Base-by-base conservation (phyloP, 2,888 invertebrate species). In the Caenorhabditis sp. region DNA sequence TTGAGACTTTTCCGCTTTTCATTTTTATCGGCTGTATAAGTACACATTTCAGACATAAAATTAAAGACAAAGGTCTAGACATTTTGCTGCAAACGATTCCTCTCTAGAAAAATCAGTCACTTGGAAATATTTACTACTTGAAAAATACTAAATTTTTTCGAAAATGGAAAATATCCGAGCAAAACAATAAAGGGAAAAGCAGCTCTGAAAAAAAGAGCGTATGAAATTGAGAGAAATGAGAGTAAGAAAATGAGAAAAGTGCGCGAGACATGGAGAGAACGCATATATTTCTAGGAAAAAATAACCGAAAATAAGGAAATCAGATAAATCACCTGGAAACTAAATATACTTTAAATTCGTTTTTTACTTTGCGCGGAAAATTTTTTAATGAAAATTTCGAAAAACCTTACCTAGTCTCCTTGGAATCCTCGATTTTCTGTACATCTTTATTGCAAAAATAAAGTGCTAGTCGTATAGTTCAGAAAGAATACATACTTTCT, bases 131-230 rank as follows among this genome's bases (percentile, higher is more conserved):
- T 36, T 36, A 36, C 36, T 36, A 21, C 54, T 36, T 21, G 31
- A 54, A 54, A 54, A 60, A 60, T 36, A 50, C 10, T 38, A 2
- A 26, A 31, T 49, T n/a, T 3, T 53, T 63, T 23, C n/a, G 23
- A 25, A 25, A 38, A 27, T 31, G n/a, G 12, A 50, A 21, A 57
- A 62, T 17, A 57, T 12, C 20, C n/a, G 49, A n/a, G 5, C n/a
- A 61, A 69, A 62, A 56, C 58, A 53, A 38, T 68, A 63, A 57
- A 69, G 43, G 10, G 17, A 43, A 43, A 43, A 43, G 43, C 43
- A 17, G 43, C 54, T 60, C 26, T 63, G 43, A 3, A 2, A 43
- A 12, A 43, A 50, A 59, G 59, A 59, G 27, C n/a, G 20, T 50
- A 58, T 62, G 61, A 23, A 53, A 60, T 63, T 60, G 54, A 23